Evolutionary conservation across 1,140 invertebrate species (phyloP).

Genomic region (Bradynema listronoti): DNA sequence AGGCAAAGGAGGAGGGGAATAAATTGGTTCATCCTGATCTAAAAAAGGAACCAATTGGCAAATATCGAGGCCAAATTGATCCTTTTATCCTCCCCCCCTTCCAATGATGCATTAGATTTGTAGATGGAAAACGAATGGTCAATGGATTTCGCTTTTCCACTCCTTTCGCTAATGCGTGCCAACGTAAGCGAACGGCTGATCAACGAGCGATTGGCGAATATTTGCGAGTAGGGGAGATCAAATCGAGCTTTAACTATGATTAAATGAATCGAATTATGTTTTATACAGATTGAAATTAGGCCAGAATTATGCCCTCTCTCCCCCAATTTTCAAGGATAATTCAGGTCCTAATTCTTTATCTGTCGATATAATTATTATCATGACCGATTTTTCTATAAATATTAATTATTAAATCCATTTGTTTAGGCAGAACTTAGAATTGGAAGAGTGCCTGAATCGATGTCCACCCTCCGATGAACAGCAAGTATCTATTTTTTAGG

Average conservation of each 20-base stretch:
- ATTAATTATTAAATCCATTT: neutral
- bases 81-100: no score
- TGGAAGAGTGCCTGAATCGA: neutral
- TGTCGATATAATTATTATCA: no score
- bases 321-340: no score
- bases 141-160: slow-evolving; percentile 12
- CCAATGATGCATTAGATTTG: no score
- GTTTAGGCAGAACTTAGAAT: neutral
- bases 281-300: neutral
- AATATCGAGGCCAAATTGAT: neutral
- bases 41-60: no score
- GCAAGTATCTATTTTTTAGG: neutral
- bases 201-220: neutral
- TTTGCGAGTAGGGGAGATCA: neutral
- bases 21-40: neutral
- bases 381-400: no score
- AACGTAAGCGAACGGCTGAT: neutral
- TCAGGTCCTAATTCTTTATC: no score
- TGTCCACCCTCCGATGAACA: no score
- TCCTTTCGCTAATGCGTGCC: slow-evolving; percentile 4
- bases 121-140: neutral
- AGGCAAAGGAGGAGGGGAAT: neutral
- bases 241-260: neutral
- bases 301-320: neutral
- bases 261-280: neutral